phyloP scores from a whole-genome alignment of 2,888 invertebrate genomes.

The Tetragonisca angustula region DNA sequence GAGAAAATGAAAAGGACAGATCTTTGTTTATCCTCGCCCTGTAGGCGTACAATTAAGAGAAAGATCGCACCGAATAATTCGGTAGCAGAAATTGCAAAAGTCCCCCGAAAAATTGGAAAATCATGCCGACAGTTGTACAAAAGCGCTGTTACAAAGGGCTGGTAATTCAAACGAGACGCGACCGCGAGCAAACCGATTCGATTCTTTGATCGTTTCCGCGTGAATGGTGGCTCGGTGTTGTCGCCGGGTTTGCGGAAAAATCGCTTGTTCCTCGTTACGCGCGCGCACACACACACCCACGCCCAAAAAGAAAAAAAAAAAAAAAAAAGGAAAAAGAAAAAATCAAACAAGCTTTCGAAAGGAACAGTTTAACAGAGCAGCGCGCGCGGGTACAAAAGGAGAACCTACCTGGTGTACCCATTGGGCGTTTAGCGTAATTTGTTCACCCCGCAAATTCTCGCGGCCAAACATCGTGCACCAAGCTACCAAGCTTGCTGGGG shows the following conservation, averaged over 20 bases:
- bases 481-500: neutral
- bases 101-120: neutral
- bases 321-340: neutral
- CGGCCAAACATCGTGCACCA: constrained; percentile 37
- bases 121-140: neutral
- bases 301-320: neutral
- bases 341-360: constrained; percentile 18
- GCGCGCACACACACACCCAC: no score
- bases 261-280: neutral
- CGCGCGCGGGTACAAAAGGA: neutral
- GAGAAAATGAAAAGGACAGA: no score
- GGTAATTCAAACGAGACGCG: neutral
- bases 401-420: neutral
- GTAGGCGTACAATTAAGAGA: no score
- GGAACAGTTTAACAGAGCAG: neutral
- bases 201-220: constrained; percentile 8
- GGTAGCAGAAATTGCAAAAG: neutral
- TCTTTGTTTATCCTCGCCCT: no score
- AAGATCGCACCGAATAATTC: neutral
- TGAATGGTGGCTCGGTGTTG: neutral
- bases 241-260: constrained; percentile 2
- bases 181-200: neutral
- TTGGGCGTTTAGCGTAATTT: constrained; percentile 44
- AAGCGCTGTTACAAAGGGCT: neutral
- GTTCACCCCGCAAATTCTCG: constrained; percentile 45